A percentile compares a stretch with the other conserved stretches of the same genome.
Conservation (phyloP, 2,888 invertebrate genomes). For the Agonopterix subpropinquella region DNA sequence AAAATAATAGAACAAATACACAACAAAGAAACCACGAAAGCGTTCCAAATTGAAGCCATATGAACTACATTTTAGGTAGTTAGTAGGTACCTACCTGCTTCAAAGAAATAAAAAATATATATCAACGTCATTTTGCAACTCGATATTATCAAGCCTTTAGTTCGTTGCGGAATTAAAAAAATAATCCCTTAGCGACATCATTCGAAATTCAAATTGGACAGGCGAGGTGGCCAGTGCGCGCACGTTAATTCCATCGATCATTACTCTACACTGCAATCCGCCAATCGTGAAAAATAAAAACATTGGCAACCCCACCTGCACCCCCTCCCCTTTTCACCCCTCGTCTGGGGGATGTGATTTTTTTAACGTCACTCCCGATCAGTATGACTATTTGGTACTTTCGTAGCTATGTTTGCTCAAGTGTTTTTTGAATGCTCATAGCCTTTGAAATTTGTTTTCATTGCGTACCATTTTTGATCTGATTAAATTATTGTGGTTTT, state of each 20-base stretch:
- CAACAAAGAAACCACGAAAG: too few species aligned
- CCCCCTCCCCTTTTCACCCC: constrained; percentile 24
- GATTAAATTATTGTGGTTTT: too few species aligned
- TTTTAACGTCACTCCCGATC: constrained; percentile 63
- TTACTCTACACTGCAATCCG: constrained; percentile 71
- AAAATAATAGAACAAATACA: too few species aligned
- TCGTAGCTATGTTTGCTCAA: constrained; percentile 12
- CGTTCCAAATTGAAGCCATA: too few species aligned
- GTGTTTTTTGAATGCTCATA: background rate
- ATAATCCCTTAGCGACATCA: constrained; percentile 5
- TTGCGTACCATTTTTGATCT: too few species aligned
- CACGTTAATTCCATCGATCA: constrained; percentile 74
- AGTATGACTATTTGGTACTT: constrained; percentile 30
- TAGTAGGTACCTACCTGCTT: too few species aligned
- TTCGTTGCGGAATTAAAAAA: background rate
- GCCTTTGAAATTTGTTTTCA: background rate
- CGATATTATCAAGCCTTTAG: too few species aligned
- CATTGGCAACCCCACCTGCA: constrained; percentile 53
- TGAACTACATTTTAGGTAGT: too few species aligned
- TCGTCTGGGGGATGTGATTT: constrained; percentile 60
- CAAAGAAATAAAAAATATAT: too few species aligned
- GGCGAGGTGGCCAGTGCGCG: constrained; percentile 56
- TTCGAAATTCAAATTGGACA: constrained; percentile 46
- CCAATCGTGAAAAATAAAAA: constrained; percentile 74
- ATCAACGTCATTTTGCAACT: too few species aligned